These are phyloP conservation scores for Spongia lamella DNA, from an alignment of 37 sponge, comb jelly and placozoan genomes.

Conservation along the genomic window DNA sequence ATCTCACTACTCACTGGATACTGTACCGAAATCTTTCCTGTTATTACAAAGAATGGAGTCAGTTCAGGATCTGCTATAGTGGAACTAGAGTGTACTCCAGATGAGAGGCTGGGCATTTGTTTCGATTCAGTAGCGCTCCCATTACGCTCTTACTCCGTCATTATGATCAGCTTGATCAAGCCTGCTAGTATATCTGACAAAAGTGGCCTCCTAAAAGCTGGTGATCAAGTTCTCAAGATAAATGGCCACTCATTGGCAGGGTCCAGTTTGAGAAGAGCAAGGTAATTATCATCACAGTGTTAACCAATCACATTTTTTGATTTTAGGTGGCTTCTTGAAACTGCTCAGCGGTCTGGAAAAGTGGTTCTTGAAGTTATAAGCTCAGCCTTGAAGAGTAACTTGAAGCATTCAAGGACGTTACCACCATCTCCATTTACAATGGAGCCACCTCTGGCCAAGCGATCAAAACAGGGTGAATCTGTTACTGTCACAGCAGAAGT, in stretches of 20 bases:
- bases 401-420: conserved; percentile 32
- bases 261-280: conserved; percentile 70
- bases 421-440: too few relatives aligned
- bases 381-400: conserved; percentile 13
- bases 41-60: not conserved
- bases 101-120: conserved; percentile 48
- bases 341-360: conserved; percentile 56
- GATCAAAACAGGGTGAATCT: not conserved
- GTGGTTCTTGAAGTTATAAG: conserved; percentile 39
- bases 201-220: conserved; percentile 38
- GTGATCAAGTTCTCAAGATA: conserved; percentile 70
- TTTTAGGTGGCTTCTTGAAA: conserved; percentile 77
- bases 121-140: conserved; percentile 23
- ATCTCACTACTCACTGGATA: conserved; percentile 67
- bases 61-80: conserved; percentile 15
- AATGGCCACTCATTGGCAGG: conserved; percentile 59
- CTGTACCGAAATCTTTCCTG: conserved; percentile 64
- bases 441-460: not conserved
- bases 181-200: conserved; percentile 43
- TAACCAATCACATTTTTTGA: too few relatives aligned
- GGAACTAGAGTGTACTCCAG: conserved; percentile 20
- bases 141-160: conserved; percentile 1
- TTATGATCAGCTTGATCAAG: conserved; percentile 59
- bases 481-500: too few relatives aligned
- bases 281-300: conserved; percentile 49